Evolutionary conservation across 2,797 vertebrate genomes (phyloP), one percentile per base, ranked within the genome.

Genomic region (Epinephelus coioides): DNA sequence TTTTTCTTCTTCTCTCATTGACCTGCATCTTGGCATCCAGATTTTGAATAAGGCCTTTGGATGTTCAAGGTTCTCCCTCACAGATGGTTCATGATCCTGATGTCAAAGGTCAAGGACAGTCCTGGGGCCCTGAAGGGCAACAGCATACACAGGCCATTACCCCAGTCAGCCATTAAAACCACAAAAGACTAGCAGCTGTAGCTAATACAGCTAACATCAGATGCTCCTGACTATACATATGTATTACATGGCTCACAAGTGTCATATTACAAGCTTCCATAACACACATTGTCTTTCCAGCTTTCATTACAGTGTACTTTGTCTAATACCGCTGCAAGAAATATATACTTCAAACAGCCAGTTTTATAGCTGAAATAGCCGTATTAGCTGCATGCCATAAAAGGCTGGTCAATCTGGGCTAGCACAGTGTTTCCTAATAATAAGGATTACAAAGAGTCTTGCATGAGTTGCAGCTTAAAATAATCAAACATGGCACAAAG

Each of bases 311-410:
- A 88, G 85, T 89, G 82, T 86, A 81, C 81, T 91, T 91, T 91
- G 89, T 91, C 88, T 83, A 87, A 90, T 88, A 79, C 81, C 21
- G 89, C 75, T 91, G 90, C 89, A 88, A 93, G 85, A 90, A 89
- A 84, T 88, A 82, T 92, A 90, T 88, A 79, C 84, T 90, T 92
- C 84, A 89, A 92, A 92, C 81, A 85, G 78, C 53, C 86, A 76
- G 69, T 88, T 90, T 90, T 86, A 78, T 80, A 85, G 86, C 87
- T 92, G 90, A 87, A 89, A 86, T 91, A 92, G 92, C 91, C 79
- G 89, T 91, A 93, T 93, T 93, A 94, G 94, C 92, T 94, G 92
- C 93, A 94, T 86, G 91, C 86, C 86, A 89, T 85, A 83, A 91
- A 86, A 88, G 73, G 81, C 89, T 90, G 91, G 88, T 89, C 87